These are phyloP conservation scores for Archaeoteleia sp. DNA, from an alignment of 2,888 invertebrate genomes.

Conservation along the genomic window DNA sequence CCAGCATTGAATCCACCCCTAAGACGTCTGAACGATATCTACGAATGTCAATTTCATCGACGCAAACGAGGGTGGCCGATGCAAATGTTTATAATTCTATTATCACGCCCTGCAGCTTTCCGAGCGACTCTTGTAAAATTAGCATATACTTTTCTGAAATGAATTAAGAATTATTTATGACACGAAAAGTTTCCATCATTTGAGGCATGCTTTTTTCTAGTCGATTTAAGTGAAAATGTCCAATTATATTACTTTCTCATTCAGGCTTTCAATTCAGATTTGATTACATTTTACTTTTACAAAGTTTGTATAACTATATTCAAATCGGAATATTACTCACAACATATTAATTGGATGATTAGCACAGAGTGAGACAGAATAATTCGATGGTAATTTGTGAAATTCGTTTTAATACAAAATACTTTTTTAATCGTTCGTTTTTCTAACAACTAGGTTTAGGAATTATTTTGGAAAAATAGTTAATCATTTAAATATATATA, in stretches of 20 bases:
- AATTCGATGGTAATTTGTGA: too few species aligned
- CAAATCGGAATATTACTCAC: too few species aligned
- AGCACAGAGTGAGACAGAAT: too few species aligned
- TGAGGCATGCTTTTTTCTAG: constrained; percentile 42
- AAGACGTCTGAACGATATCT: constrained; percentile 32
- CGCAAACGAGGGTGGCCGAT: constrained; percentile 47
- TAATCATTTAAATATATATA: too few species aligned
- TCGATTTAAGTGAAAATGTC: constrained; percentile 46
- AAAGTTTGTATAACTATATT: constrained; percentile 38
- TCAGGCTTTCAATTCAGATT: constrained; percentile 34
- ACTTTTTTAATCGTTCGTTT: too few species aligned
- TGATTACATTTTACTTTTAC: constrained; percentile 45
- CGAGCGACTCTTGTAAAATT: constrained; percentile 48
- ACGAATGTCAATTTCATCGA: constrained; percentile 51
- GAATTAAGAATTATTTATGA: constrained; percentile 53
- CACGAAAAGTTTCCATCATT: constrained; percentile 45
- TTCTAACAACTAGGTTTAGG: too few species aligned
- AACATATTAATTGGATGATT: too few species aligned
- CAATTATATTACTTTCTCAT: constrained; percentile 35
- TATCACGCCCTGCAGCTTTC: constrained; percentile 49
- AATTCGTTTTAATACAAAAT: too few species aligned
- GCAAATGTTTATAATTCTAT: constrained; percentile 55
- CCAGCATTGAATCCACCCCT: constrained; percentile 14
- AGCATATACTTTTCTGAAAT: constrained; percentile 49
- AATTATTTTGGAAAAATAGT: too few species aligned